These are phyloP conservation scores for Dorcus hopei DNA, from an alignment of 2,888 invertebrate genomes.

Conservation along the genomic window DNA sequence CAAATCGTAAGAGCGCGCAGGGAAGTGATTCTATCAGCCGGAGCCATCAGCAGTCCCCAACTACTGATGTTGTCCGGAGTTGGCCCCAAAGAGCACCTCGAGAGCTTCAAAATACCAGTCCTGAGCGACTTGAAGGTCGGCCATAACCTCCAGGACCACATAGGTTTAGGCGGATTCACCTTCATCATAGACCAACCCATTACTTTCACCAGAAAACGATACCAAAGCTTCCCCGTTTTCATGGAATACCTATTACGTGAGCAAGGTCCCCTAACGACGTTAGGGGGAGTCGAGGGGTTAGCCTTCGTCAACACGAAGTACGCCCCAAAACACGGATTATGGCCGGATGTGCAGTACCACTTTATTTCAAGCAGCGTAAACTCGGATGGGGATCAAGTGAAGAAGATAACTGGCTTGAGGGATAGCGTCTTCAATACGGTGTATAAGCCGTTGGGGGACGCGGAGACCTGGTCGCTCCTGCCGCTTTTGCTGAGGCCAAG, in stretches of 20 bases:
- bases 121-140: slow-evolving; percentile 72
- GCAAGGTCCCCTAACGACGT: slow-evolving; percentile 77
- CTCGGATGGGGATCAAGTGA: slow-evolving; percentile 78
- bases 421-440: slow-evolving; percentile 82
- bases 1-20: slow-evolving; percentile 69
- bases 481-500: slow-evolving; percentile 80
- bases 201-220: slow-evolving; percentile 72
- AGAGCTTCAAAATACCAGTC: slow-evolving; percentile 69
- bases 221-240: slow-evolving; percentile 72
- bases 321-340: slow-evolving; percentile 71
- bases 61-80: slow-evolving; percentile 89
- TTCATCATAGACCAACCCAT: slow-evolving; percentile 79
- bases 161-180: slow-evolving; percentile 80
- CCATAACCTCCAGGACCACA: slow-evolving; percentile 83
- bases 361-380: slow-evolving; percentile 82
- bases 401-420: slow-evolving; percentile 63
- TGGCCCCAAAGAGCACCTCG: slow-evolving; percentile 74
- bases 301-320: slow-evolving; percentile 86
- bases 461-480: slow-evolving; percentile 82
- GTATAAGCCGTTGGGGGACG: slow-evolving; percentile 73
- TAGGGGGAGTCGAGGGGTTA: slow-evolving; percentile 80
- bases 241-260: slow-evolving; percentile 80
- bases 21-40: slow-evolving; percentile 83
- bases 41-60: slow-evolving; percentile 85
- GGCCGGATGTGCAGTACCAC: slow-evolving; percentile 86